phyloP scores from a whole-genome alignment of 2,113 vertebrate species.

The Albula glossodonta region DNA sequence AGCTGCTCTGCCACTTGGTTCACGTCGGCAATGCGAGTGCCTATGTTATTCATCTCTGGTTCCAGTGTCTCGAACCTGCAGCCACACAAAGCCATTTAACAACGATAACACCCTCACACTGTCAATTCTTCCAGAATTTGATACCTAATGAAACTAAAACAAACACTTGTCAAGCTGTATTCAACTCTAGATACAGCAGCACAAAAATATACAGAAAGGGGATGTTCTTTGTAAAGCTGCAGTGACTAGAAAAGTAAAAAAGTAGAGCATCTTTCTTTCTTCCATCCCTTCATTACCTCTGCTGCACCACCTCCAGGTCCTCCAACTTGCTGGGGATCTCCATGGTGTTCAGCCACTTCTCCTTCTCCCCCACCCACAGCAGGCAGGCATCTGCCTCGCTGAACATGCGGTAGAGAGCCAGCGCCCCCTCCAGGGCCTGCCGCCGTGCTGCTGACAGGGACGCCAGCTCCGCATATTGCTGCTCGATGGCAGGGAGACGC shows the following conservation, averaged over 20 bases:
- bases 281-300: constrained; percentile 68
- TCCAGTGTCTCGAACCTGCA: constrained; percentile 92
- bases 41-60: constrained; percentile 89
- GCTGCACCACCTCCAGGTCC: constrained; percentile 94
- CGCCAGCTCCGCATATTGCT: constrained; percentile 78
- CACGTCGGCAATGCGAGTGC: constrained; percentile 77
- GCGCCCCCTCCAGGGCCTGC: constrained; percentile 79
- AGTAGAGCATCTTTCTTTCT: background rate
- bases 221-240: no score
- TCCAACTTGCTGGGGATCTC: constrained; percentile 86
- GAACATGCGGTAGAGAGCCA: constrained; percentile 85
- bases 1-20: constrained; percentile 81
- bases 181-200: background rate
- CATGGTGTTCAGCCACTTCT: constrained; percentile 88
- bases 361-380: constrained; percentile 91
- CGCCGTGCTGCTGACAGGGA: constrained; percentile 72
- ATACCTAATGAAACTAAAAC: background rate
- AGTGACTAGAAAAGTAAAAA: background rate
- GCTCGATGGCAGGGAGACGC: constrained; percentile 78
- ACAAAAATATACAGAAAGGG: background rate
- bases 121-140: background rate
- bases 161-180: no score
- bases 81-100: background rate
- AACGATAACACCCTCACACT: background rate
- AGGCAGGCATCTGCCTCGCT: constrained; percentile 90